phyloP scores from a whole-genome alignment of 2,888 invertebrate species.

The Cheilosia impressa region DNA sequence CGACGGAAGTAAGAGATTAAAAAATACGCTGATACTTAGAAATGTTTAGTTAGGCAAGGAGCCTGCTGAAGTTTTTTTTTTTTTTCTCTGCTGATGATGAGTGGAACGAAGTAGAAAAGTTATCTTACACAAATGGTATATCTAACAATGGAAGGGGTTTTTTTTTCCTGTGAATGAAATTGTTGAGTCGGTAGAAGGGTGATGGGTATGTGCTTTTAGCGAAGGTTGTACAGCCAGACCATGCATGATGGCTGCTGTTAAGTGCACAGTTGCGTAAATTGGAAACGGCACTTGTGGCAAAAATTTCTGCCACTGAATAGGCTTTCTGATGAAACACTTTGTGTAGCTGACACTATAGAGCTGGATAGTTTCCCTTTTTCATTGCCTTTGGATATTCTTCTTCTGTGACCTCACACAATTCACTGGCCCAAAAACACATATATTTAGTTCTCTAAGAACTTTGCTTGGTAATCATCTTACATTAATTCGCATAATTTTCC shows the following conservation, averaged over 20 bases:
- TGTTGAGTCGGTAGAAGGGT: not conserved
- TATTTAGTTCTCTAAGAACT: too few relatives aligned
- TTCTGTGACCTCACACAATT: too few relatives aligned
- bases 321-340: not conserved
- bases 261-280: not conserved
- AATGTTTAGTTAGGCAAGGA: not conserved
- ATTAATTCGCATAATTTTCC: too few relatives aligned
- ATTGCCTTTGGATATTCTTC: too few relatives aligned
- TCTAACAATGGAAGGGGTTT: not conserved
- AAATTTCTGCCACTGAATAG: too few relatives aligned
- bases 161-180: not conserved
- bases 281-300: too few relatives aligned
- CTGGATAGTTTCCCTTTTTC: too few relatives aligned
- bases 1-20: not conserved
- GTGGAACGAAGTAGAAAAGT: not conserved
- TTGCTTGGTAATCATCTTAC: too few relatives aligned
- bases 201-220: not conserved
- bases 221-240: not conserved
- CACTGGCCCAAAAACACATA: too few relatives aligned
- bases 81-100: not conserved
- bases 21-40: constrained; percentile 4
- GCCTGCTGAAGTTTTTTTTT: not conserved
- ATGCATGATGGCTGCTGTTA: not conserved
- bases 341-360: too few relatives aligned
- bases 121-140: not conserved